Evolutionary conservation across 2,888 invertebrate genomes (phyloP), one percentile per base, ranked within the genome.

Genomic region (Drosophila buzzatii): DNA sequence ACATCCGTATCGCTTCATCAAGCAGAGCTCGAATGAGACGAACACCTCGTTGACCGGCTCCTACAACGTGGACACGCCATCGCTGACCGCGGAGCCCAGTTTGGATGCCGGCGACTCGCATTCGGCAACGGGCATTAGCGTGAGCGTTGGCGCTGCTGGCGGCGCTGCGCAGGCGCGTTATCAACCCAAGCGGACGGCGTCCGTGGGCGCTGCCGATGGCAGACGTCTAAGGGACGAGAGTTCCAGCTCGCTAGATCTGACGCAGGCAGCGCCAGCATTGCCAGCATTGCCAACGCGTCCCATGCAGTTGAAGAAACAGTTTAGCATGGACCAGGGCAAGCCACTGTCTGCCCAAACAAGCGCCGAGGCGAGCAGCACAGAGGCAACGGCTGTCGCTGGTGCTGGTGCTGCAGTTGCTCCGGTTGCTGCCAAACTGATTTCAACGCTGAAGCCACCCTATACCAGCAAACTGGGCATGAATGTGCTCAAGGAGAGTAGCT

Each of bases 21-120:
- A 93, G 76, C 93, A 93, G 89, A 93, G 92, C 71, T 93, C 93
- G 45, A 93, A 93, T 61, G 93, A 93, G 72, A 93, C 93, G n/a
- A 93, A 92, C 68, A 93, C 93, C 69, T 93, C 93, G 57, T 90
- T 91, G 79, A 93, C 93, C 1, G 93, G 93, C 31, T 93, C 93
- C 42, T 93, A 92, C 59, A 93, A 93, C 66, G 91, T 93, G 47
- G 93, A 93, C 69, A 93, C 93, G 27, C 92, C 92, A 14, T 93
- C 93, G 52, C 79, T 93, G 67, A 91, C 91, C 1, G 92, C 93
- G 16, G 93, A 93, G 62, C 82, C 92, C 9, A 93, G 93, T 3
- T 71, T 93, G 57, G 93, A 93, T 69, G 92, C 91, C 6, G 92
- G 86, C 39, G 91, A 92, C 41, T 85, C 90, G 23, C 87, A 86